Base-by-base conservation (phyloP, 2,797 vertebrate species). In the Psittacula derbiana region DNA sequence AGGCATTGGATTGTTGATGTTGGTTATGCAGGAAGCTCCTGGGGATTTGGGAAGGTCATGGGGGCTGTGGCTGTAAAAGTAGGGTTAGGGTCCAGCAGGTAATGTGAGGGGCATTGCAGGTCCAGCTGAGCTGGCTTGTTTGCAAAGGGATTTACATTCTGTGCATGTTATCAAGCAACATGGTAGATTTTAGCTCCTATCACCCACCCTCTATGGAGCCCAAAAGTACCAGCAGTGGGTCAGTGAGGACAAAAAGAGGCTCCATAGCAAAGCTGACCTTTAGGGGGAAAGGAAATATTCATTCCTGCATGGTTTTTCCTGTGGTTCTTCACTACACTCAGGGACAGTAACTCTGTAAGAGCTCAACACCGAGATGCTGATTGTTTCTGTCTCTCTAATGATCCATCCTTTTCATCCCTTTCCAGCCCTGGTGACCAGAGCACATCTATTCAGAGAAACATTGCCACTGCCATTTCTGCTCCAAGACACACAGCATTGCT, bases 371-470 rank as follows among this genome's bases (percentile, higher is more conserved):
- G 21, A 79, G 61, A 30, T 57, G 44, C n/a, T 85, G 69, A 85
- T 87, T 90, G 58, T 86, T 93, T 86, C 73, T 91, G 20, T 61
- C 75, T 92, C 58, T 90, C 76, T 89, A 92, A 79, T 50, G 62
- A 92, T 83, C 58, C 67, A 69, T 62, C 57, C 49, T 67, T 49
- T 43, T 50, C 74, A 80, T 81, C 67, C 49, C 65, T 84, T 52
- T 92, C 57, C 79, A 94, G 28, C 55, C 60, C 79, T 0, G 18
- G 28, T 89, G 90, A 86, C 79, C 88, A 88, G 75, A 71, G 76
- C 88, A 66, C 95, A 88, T 96, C 81, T 53, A 76, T 95, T 66
- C 91, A 70, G 40, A 83, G 53, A 47, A 89, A 46, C 90, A 91
- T 91, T 85, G 93, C 25, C 40, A 18, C 43, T 0, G 2, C 83